Percentiles rank a stretch among this genome's conserved stretches.
Conservation (phyloP, 2,797 vertebrate genomes). For the Sciurus vulgaris region DNA sequence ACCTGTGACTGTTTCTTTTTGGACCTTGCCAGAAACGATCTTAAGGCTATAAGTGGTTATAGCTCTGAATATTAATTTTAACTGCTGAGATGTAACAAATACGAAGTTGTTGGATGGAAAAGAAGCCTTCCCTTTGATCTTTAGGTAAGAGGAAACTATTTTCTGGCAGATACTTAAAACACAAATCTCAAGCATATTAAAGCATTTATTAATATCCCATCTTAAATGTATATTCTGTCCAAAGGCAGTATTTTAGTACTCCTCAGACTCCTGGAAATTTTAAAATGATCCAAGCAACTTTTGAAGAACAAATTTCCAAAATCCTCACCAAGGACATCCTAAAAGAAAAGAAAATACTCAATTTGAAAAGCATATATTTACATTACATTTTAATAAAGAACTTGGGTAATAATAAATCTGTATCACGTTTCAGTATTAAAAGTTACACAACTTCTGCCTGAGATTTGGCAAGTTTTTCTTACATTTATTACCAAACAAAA, state of each 20-base stretch:
- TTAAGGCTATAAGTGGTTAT: background rate
- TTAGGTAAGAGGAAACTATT: background rate
- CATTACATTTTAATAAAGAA: background rate
- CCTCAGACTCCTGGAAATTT: background rate
- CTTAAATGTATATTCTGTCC: background rate
- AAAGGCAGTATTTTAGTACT: background rate
- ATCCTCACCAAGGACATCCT: conserved; percentile 43
- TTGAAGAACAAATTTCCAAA: conserved; percentile 21
- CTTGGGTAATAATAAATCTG: background rate
- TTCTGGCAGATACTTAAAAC: background rate
- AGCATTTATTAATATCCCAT: conserved; percentile 58
- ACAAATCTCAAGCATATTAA: background rate
- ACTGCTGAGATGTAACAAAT: background rate
- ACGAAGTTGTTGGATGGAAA: background rate
- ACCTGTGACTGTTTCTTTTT: background rate
- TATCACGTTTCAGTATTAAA: background rate
- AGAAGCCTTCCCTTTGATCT: background rate
- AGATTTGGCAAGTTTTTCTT: background rate
- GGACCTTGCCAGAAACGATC: background rate
- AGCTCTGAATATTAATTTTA: background rate
- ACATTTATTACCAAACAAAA: background rate
- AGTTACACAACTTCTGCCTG: background rate
- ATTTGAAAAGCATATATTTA: background rate
- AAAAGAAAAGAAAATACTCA: background rate
- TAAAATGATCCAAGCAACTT: background rate